Evolutionary conservation across 2,113 vertebrate genomes (phyloP).

Genomic region (Petrocephalus microphthalmus): DNA sequence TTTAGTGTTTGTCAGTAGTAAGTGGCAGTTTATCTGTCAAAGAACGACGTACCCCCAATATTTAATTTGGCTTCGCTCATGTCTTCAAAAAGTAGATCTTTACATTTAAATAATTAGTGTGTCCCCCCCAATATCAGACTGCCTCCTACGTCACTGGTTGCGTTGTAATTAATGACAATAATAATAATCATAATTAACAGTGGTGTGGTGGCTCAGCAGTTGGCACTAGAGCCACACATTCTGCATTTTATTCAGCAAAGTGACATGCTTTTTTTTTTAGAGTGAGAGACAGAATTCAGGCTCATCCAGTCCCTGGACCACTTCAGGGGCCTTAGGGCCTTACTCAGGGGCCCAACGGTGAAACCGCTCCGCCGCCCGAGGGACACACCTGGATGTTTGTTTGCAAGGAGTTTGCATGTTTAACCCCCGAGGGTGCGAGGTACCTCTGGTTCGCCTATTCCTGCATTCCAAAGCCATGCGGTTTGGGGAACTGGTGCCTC

Average conservation of each 20-base stretch:
- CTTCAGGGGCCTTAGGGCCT: not conserved
- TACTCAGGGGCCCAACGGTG: not conserved
- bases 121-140: not conserved
- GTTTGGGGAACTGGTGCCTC: not conserved
- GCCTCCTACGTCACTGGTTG: not conserved
- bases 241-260: not conserved
- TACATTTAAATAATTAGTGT: not conserved
- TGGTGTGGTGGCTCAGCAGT: not conserved
- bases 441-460: not conserved
- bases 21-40: not conserved
- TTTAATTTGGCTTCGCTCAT: not conserved
- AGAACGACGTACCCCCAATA: not conserved
- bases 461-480: not conserved
- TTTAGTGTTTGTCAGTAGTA: not conserved
- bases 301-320: not conserved
- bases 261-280: not conserved
- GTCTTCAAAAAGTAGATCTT: not conserved
- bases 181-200: not conserved
- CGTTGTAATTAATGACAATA: not conserved
- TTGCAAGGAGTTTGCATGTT: not conserved
- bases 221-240: not conserved
- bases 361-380: not conserved
- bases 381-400: not conserved
- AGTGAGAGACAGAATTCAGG: not conserved
- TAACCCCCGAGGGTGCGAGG: not conserved